Conservation (phyloP, 2,888 invertebrate genomes). For the Hydropsyche betteni region DNA sequence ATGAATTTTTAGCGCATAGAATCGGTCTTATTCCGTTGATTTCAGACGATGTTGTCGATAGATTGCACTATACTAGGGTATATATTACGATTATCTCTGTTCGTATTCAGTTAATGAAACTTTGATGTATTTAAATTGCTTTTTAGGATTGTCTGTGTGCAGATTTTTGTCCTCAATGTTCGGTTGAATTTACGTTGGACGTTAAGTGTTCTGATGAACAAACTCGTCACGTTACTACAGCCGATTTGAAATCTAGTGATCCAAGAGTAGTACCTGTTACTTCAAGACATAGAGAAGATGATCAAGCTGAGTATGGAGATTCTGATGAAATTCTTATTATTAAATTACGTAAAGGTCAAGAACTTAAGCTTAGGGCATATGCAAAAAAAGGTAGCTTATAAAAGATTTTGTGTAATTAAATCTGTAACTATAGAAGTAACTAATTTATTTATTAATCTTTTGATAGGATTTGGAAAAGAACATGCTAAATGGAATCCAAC, state of each 20-base stretch:
- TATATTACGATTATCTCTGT: slow-evolving; percentile 48
- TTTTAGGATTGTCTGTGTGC: slow-evolving; percentile 91
- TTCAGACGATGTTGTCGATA: slow-evolving; percentile 95
- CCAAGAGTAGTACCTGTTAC: slow-evolving; percentile 93
- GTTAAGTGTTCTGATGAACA: slow-evolving; percentile 95
- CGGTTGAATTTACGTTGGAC: slow-evolving; percentile 96
- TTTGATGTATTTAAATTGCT: not conserved
- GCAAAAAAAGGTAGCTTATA: slow-evolving; percentile 81
- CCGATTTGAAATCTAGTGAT: slow-evolving; percentile 93
- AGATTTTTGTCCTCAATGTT: slow-evolving; percentile 97
- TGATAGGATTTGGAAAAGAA: slow-evolving; percentile 88
- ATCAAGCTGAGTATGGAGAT: slow-evolving; percentile 93
- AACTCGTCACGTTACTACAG: slow-evolving; percentile 95
- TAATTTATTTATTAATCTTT: not conserved
- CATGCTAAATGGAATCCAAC: slow-evolving; percentile 99
- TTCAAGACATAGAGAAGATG: slow-evolving; percentile 90
- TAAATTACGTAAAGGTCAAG: slow-evolving; percentile 84
- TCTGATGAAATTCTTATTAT: slow-evolving; percentile 86
- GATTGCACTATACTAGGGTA: slow-evolving; percentile 89
- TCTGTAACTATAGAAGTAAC: not conserved
- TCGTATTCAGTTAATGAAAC: not conserved
- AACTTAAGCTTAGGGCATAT: slow-evolving; percentile 92
- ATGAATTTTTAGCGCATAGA: slow-evolving; percentile 97
- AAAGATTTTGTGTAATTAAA: not conserved
- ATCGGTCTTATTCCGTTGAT: slow-evolving; percentile 96